Conservation (phyloP, 2,113 vertebrate genomes). For the Phaethon lepturus region DNA sequence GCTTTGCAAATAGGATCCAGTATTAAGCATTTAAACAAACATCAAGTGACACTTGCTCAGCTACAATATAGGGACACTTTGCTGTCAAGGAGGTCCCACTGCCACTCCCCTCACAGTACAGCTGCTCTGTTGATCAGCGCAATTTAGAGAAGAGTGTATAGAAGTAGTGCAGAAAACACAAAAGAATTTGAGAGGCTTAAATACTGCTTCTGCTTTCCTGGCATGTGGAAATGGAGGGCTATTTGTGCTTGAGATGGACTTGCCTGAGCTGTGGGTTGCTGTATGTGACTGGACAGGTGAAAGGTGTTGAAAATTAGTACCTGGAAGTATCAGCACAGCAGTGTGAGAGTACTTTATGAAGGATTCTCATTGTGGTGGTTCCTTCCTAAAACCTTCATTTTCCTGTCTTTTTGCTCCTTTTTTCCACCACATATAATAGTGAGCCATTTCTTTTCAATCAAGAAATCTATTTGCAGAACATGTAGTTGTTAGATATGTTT, state of each 20-base stretch:
- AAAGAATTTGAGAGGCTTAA: accelerated
- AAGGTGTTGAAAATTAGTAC: not conserved
- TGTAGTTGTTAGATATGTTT: not conserved
- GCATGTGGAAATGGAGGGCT: not conserved
- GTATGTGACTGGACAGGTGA: not conserved
- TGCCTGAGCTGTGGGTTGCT: not conserved
- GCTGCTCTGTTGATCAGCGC: not conserved
- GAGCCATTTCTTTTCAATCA: conserved; percentile 2
- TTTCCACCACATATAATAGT: not conserved
- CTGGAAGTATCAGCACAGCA: not conserved
- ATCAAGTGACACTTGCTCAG: not conserved
- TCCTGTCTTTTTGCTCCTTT: not conserved
- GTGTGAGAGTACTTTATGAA: accelerated
- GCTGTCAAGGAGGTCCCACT: not conserved
- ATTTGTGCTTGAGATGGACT: accelerated
- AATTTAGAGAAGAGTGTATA: accelerated
- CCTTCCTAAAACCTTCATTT: not conserved
- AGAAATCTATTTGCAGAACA: conserved; percentile 37
- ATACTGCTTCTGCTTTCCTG: accelerated
- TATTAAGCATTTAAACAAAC: not conserved
- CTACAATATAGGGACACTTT: accelerated
- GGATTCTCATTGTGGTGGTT: not conserved
- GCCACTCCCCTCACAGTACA: accelerated
- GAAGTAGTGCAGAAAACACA: accelerated
- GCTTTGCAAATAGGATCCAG: not conserved